Percentiles rank a stretch among this genome's conserved stretches.
Conservation (phyloP, 2,888 invertebrate species). For the Prionchulus punctatus region DNA sequence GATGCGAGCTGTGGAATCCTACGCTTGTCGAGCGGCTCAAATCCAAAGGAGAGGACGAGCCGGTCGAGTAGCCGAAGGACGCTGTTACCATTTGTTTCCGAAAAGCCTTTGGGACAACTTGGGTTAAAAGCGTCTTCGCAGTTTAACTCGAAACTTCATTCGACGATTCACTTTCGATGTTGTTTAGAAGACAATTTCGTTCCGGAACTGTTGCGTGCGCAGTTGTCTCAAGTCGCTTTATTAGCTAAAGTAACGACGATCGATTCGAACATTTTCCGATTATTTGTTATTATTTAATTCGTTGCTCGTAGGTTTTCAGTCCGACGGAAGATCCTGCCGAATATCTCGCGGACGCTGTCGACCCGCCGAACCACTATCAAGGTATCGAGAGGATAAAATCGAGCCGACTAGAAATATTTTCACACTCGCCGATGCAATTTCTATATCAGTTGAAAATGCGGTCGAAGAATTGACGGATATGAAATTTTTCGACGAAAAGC, state of each 20-base stretch:
- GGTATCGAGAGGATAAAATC: no score
- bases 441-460: background rate
- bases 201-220: background rate
- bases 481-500: background rate
- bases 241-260: background rate
- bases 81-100: conserved; percentile 8
- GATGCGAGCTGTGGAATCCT: background rate
- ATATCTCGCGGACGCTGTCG: background rate
- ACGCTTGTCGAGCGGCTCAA: conserved; percentile 4
- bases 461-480: background rate
- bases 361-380: background rate
- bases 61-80: background rate
- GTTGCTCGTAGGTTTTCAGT: background rate
- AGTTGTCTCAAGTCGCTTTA: background rate
- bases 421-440: no score
- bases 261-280: background rate
- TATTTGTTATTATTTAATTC: background rate
- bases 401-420: no score
- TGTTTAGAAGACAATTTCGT: background rate
- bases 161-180: background rate
- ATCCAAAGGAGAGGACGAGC: conserved; percentile 4
- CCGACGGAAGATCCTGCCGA: background rate
- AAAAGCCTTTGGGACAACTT: background rate
- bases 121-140: background rate
- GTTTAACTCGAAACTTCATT: background rate